These are phyloP conservation scores for Caretta caretta DNA, from an alignment of 2,113 vertebrate species.

Conservation along the genomic window DNA sequence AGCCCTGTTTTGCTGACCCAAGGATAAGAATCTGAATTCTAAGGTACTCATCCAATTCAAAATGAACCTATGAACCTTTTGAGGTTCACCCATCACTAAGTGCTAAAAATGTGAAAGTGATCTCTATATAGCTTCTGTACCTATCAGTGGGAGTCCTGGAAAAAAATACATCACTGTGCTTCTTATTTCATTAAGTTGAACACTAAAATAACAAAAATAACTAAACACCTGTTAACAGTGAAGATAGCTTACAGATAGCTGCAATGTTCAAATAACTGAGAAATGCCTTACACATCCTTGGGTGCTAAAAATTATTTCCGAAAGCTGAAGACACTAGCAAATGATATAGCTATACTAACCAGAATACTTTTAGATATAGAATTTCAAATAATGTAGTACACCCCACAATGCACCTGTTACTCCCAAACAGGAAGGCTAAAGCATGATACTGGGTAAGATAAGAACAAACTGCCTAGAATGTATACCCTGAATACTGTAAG, in stretches of 20 bases:
- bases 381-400: constrained; percentile 8
- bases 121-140: constrained; percentile 61
- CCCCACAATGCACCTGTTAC: constrained; percentile 7
- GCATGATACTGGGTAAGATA: neutral
- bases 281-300: neutral
- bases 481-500: neutral
- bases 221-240: constrained; percentile 57
- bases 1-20: neutral
- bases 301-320: neutral
- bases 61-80: neutral
- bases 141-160: constrained; percentile 39
- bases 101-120: constrained; percentile 61
- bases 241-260: neutral
- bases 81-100: constrained; percentile 6
- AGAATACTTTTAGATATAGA: neutral
- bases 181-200: constrained; percentile 57
- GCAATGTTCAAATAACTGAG: neutral
- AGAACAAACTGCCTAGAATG: neutral
- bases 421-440: neutral
- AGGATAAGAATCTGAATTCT: constrained; percentile 40
- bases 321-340: constrained; percentile 9
- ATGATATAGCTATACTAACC: neutral
- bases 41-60: constrained; percentile 19
- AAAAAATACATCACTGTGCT: neutral
- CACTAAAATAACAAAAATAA: constrained; percentile 13